Conservation (phyloP, 2,113 vertebrate species). For the Tinamus guttatus region DNA sequence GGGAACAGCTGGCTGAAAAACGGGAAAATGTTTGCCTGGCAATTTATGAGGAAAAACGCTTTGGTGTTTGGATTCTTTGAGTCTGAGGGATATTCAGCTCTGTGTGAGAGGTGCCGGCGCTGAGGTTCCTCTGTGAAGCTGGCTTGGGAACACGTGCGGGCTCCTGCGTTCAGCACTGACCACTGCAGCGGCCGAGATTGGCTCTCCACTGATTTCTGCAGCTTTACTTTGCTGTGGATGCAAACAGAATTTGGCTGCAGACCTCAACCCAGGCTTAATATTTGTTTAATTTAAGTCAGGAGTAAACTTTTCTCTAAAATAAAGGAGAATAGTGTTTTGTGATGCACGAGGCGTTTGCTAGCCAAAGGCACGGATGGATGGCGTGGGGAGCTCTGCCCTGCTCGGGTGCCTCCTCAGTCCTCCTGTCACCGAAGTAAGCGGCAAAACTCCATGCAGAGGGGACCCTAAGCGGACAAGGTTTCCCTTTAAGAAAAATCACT, state of each 20-base stretch:
- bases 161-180: not conserved
- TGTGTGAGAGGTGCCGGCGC: not conserved
- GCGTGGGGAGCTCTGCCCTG: not conserved
- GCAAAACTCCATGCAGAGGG: not conserved
- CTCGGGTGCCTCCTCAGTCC: not conserved
- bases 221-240: not conserved
- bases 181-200: not conserved
- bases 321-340: not conserved
- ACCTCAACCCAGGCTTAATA: not conserved
- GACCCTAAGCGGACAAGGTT: conserved; percentile 3
- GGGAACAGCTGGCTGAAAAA: not conserved
- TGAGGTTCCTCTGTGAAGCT: not conserved
- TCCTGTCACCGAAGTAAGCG: not conserved
- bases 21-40: not conserved
- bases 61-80: conserved; percentile 9
- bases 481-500: conserved; percentile 52
- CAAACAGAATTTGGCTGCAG: not conserved
- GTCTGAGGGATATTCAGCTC: not conserved
- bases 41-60: not conserved
- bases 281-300: not conserved
- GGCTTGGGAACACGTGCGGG: not conserved
- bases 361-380: not conserved
- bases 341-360: not conserved
- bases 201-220: not conserved
- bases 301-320: not conserved